These are phyloP conservation scores for Lutjanus argentimaculatus DNA, from an alignment of 2,797 vertebrate genomes.

Conservation along the genomic window DNA sequence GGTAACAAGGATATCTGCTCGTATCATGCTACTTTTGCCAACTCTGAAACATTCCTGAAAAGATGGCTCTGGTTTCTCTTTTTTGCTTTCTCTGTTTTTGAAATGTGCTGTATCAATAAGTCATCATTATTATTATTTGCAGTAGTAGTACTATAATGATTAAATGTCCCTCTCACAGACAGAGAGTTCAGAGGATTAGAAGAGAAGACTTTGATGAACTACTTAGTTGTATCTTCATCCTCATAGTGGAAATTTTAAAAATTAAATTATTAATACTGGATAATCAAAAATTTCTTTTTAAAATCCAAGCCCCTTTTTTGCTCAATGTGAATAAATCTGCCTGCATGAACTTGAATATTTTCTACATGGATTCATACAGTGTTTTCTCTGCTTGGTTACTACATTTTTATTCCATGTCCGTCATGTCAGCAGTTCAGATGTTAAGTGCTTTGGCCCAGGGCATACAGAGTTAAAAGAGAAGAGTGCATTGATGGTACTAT, in stretches of 20 bases:
- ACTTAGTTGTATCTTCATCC: no score
- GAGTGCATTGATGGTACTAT: slow-evolving; percentile 10
- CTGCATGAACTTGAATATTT: not conserved
- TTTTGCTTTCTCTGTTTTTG: no score
- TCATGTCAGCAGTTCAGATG: slow-evolving; percentile 7
- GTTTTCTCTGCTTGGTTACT: not conserved
- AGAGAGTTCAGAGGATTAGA: not conserved
- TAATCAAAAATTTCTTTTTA: not conserved
- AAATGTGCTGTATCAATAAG: no score
- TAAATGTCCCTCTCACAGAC: not conserved
- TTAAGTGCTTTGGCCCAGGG: not conserved
- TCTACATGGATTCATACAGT: not conserved
- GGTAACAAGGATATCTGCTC: no score
- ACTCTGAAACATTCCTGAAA: no score
- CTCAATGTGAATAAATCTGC: not conserved
- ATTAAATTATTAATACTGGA: not conserved
- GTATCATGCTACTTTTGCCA: no score
- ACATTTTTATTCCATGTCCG: not conserved
- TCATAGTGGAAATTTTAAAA: not conserved
- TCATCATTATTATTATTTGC: no score
- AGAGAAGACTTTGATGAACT: not conserved
- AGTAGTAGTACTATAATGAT: no score
- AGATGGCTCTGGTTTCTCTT: no score
- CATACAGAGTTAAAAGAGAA: not conserved
- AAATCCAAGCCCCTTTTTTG: not conserved